Evolutionary conservation across 2,113 vertebrate species (phyloP), one percentile per base, ranked within the genome.

Genomic region (Hyperoodon ampullatus): DNA sequence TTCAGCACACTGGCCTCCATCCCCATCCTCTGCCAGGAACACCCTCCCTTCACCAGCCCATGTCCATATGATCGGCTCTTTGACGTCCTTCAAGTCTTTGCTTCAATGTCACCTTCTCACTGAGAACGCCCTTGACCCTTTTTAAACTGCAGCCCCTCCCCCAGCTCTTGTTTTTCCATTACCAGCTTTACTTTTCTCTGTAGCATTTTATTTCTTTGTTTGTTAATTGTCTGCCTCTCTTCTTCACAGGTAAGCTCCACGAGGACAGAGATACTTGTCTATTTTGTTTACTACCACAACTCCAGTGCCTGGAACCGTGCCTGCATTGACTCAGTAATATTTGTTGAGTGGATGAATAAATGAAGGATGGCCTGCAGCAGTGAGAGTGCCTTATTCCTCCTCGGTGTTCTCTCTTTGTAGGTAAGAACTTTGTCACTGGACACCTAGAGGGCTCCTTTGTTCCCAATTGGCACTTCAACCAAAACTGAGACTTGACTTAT

Each of bases 51-150:
- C 26, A 12, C 26, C 39, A 24, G 30, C 10, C 50, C 4, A 0
- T 11, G 10, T 26, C 53, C 28, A 1, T 3, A 3, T 0, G 1
- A 8, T 65, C 26, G 4, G 3, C 13, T 33, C 26, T 13, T 6
- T 58, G 3, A 42, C 18, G 6, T 42, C 35, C 18, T 68, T 70
- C 30, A n/a, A 4, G 5, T 66, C 83, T 77, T 58, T 53, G 15
- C 12, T 19, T 82, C n/a, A 70, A 24, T 16, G 9, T 72, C 53
- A 58, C 47, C 42, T 70, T 68, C 35, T 84, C 53, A 8, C 30
- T 33, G 63, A 80, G 39, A 68, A 55, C 28, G 19, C 39, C 53
- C 21, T 21, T 47, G 55, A 3, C 8, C 24, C 28, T 88, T 72
- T 90, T 39, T 28, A 26, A 93, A 74, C 35, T 68, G 8, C 23